Conservation (phyloP, 2,888 invertebrate species). For the Eristalis arbustorum region DNA sequence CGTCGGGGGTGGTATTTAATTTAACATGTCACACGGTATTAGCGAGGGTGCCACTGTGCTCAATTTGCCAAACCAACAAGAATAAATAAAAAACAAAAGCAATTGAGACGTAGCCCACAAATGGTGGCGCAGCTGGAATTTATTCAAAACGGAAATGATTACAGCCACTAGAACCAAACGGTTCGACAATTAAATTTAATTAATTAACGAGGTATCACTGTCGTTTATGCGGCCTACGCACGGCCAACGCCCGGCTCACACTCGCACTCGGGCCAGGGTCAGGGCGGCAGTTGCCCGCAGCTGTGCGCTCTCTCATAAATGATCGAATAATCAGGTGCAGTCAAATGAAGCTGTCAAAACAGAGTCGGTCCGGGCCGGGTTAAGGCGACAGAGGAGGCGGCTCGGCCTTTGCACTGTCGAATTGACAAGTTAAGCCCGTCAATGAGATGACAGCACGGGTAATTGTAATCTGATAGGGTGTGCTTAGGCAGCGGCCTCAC, state of each 20-base stretch:
- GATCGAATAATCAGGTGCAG: constrained; percentile 17
- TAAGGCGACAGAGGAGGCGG: constrained; percentile 23
- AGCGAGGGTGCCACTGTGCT: constrained; percentile 50
- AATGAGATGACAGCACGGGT: constrained; percentile 58
- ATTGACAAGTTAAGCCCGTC: constrained; percentile 60
- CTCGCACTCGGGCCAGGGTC: constrained; percentile 1
- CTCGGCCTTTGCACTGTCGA: neutral
- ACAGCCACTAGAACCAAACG: constrained; percentile 67
- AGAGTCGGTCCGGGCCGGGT: constrained; percentile 4
- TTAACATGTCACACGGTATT: constrained; percentile 67
- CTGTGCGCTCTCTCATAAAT: neutral
- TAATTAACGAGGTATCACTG: constrained; percentile 64
- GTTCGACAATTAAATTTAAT: constrained; percentile 66
- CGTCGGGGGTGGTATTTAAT: constrained; percentile 51
- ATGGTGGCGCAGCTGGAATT: constrained; percentile 37
- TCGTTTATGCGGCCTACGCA: constrained; percentile 30
- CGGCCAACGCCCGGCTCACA: neutral
- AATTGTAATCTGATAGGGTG: constrained; percentile 58
- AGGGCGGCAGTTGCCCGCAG: neutral
- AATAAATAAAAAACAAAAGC: constrained; percentile 6
- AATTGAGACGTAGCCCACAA: constrained; percentile 13
- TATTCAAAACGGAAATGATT: constrained; percentile 69
- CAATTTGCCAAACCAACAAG: constrained; percentile 45
- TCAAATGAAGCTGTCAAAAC: constrained; percentile 54
- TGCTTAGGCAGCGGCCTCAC: neutral